A percentile compares a stretch with the other conserved stretches of the same genome.
Evolutionary conservation across 2,888 invertebrate species (phyloP).

Genomic region (Gryllus longicercus): DNA sequence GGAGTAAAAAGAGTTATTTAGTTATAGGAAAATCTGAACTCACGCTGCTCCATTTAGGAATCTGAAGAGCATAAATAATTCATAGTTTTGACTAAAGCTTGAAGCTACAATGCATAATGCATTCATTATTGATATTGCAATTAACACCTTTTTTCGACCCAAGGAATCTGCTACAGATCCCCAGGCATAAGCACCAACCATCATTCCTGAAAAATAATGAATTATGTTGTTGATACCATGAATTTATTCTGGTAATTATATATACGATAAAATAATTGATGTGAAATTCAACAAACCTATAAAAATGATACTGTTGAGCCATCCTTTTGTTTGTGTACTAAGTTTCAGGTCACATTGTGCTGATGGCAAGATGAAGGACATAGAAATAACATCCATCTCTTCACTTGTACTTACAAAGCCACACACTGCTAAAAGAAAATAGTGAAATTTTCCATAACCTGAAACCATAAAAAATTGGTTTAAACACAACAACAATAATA

Average conservation of each 20-base stretch:
- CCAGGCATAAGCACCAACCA: slow-evolving; percentile 92
- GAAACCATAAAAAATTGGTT: slow-evolving; percentile 35
- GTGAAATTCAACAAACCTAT: slow-evolving; percentile 49
- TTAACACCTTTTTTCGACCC: slow-evolving; percentile 82
- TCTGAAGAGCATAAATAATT: slow-evolving; percentile 84
- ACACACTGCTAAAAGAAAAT: slow-evolving; percentile 82
- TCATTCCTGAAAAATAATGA: slow-evolving; percentile 66
- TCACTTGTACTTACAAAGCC: slow-evolving; percentile 92
- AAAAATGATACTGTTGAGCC: slow-evolving; percentile 74
- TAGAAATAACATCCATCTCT: slow-evolving; percentile 93
- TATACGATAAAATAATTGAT: too few species aligned
- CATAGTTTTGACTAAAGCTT: slow-evolving; percentile 84
- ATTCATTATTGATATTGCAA: slow-evolving; percentile 86
- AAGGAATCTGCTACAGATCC: slow-evolving; percentile 85
- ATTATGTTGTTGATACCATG: background rate
- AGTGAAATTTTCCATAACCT: slow-evolving; percentile 88
- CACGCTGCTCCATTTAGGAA: slow-evolving; percentile 92
- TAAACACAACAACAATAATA: background rate
- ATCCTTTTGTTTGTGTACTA: slow-evolving; percentile 71
- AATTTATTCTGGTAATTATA: too few species aligned
- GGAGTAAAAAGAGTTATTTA: background rate
- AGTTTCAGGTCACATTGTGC: slow-evolving; percentile 89
- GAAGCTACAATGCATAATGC: slow-evolving; percentile 86
- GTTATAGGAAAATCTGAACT: slow-evolving; percentile 47
- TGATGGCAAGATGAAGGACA: slow-evolving; percentile 90